These are phyloP conservation scores for Sternarchorhynchus goeldii DNA, from an alignment of 2,797 vertebrate genomes.

Conservation along the genomic window DNA sequence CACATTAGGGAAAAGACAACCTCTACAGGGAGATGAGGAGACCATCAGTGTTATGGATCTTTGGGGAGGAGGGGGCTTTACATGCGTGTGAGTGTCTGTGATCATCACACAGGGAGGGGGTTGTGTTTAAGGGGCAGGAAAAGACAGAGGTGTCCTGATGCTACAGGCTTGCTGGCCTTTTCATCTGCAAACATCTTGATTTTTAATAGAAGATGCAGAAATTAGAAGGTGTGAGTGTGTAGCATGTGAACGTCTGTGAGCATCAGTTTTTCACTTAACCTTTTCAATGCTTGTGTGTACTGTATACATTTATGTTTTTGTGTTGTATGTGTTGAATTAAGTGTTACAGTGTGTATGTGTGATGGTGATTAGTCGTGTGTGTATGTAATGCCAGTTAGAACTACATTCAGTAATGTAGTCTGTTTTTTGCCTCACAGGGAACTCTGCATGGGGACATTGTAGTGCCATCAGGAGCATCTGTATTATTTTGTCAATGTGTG, in stretches of 20 bases:
- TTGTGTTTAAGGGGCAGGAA: not conserved
- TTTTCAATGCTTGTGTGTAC: not conserved
- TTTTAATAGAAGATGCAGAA: not conserved
- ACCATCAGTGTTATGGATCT: slow-evolving; percentile 37
- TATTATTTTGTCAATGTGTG: not conserved
- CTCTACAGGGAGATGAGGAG: slow-evolving; percentile 25
- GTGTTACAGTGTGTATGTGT: not conserved
- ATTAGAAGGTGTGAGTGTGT: not conserved
- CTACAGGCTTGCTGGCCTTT: slow-evolving; percentile 1
- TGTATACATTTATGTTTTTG: not conserved
- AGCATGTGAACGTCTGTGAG: not conserved
- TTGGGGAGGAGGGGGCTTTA: not conserved
- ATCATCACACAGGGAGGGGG: not conserved
- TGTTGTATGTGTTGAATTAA: not conserved
- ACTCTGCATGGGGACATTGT: not conserved
- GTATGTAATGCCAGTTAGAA: not conserved
- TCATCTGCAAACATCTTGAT: not conserved
- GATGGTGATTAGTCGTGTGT: not conserved
- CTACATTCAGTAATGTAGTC: not conserved
- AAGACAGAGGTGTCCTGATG: not conserved
- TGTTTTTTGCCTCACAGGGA: not conserved
- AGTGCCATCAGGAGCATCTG: too few species aligned
- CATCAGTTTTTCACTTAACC: too few species aligned
- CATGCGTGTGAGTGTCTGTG: slow-evolving; percentile 16
- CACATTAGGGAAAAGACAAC: slow-evolving; percentile 46